Conservation (phyloP, 2,888 invertebrate species). For the Trachelus tabidus region DNA sequence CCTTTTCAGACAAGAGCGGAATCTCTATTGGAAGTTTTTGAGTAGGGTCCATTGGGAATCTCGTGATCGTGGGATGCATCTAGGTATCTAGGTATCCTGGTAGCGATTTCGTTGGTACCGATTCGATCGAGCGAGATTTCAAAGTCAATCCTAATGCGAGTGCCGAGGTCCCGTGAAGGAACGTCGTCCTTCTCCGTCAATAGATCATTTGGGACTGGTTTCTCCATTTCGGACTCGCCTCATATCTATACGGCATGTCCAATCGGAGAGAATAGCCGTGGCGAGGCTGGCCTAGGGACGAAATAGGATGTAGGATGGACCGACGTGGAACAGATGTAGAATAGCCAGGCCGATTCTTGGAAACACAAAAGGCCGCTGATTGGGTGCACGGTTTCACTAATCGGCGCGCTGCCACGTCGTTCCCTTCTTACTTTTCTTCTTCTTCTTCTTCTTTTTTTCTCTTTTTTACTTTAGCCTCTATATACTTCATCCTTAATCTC, state of each 20-base stretch:
- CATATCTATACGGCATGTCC: conserved; percentile 41
- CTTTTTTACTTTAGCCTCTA: conserved; percentile 24
- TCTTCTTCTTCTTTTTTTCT: conserved; percentile 26
- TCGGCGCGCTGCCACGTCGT: conserved; percentile 24
- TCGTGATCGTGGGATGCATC: not conserved
- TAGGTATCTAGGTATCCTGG: not conserved
- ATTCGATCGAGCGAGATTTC: not conserved
- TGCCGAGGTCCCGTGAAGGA: not conserved
- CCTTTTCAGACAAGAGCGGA: not conserved
- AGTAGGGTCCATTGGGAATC: not conserved
- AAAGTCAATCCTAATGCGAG: not conserved
- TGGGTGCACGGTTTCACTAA: conserved; percentile 40
- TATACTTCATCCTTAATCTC: not conserved
- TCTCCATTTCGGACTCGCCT: conserved; percentile 35
- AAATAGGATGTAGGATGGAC: conserved; percentile 9
- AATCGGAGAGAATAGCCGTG: conserved; percentile 41
- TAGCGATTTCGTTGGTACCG: not conserved
- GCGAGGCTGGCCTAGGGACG: conserved; percentile 29
- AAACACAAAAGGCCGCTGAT: conserved; percentile 42
- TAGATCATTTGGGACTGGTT: conserved; percentile 32
- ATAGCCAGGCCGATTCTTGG: conserved; percentile 34
- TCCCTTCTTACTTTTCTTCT: conserved; percentile 11
- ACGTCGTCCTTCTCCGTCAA: conserved; percentile 16
- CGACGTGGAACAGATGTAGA: conserved; percentile 26
- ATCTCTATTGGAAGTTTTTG: not conserved